Evolutionary conservation across 1,140 invertebrate species (phyloP).

Genomic region (Rhyacophila brunnea): DNA sequence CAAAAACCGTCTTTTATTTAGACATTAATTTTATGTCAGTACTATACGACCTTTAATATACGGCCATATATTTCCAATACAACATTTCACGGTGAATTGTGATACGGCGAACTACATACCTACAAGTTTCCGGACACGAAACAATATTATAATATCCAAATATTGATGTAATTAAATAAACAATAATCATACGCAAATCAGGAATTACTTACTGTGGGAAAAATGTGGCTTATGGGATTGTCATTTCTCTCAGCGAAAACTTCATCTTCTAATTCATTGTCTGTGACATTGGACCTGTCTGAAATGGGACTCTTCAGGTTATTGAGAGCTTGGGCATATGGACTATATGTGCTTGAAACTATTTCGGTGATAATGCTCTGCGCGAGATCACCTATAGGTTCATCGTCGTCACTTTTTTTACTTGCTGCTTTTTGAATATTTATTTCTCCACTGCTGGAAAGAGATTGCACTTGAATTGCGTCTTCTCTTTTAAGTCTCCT

Average conservation of each 20-base stretch:
- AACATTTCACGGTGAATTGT: too few species aligned
- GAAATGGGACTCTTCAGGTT: conserved; percentile 7
- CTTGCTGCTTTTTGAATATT: conserved; percentile 10
- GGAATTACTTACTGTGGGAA: too few species aligned
- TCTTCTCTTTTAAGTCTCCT: conserved; percentile 30
- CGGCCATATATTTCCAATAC: too few species aligned
- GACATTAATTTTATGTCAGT: too few species aligned
- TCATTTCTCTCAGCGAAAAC: neutral
- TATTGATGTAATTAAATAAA: too few species aligned
- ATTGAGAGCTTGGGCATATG: conserved; percentile 10
- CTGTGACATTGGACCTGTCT: neutral
- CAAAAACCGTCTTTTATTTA: too few species aligned
- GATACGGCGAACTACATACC: too few species aligned
- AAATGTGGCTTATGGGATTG: too few species aligned
- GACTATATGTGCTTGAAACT: conserved; percentile 24
- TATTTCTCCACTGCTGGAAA: conserved; percentile 29
- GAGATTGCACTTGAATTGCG: conserved; percentile 25
- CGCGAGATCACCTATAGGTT: conserved; percentile 31
- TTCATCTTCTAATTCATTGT: conserved; percentile 5
- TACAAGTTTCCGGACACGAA: too few species aligned
- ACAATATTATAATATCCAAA: too few species aligned
- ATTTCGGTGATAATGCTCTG: conserved; percentile 33
- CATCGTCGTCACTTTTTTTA: conserved; percentile 30
- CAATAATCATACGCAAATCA: too few species aligned
- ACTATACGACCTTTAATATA: too few species aligned